Evolutionary conservation across 1,140 invertebrate species (phyloP).

Genomic region (Marisa cornuarietis): DNA sequence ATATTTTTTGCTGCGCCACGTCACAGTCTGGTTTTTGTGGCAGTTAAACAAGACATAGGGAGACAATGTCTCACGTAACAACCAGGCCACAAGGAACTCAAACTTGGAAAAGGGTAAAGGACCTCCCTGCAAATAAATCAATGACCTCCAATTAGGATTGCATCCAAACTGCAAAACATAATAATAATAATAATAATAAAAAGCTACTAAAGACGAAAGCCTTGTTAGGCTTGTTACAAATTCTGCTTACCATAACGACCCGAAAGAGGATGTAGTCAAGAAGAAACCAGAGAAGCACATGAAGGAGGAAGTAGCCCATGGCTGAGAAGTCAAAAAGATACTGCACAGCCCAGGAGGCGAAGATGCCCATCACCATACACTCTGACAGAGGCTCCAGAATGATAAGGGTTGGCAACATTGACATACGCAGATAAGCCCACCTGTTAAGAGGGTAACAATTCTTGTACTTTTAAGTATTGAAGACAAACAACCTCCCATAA

Average conservation of each 20-base stretch:
- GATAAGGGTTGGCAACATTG: slow-evolving; percentile 92
- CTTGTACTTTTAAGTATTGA: background rate
- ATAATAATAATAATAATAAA: slow-evolving; percentile 17
- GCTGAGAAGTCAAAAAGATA: slow-evolving; percentile 88
- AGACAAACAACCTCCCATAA: too few relatives aligned
- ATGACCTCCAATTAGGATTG: slow-evolving; percentile 10
- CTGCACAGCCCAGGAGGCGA: slow-evolving; percentile 80
- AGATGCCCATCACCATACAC: slow-evolving; percentile 87
- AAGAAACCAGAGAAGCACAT: slow-evolving; percentile 94
- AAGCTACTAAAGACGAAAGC: too few relatives aligned
- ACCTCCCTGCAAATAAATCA: slow-evolving; percentile 79
- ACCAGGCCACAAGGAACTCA: slow-evolving; percentile 95
- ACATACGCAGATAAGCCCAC: slow-evolving; percentile 94
- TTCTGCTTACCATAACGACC: slow-evolving; percentile 78
- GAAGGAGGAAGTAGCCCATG: slow-evolving; percentile 89
- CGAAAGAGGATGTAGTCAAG: slow-evolving; percentile 92
- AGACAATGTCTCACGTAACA: slow-evolving; percentile 89
- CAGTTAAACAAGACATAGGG: slow-evolving; percentile 89
- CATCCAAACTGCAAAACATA: slow-evolving; percentile 27
- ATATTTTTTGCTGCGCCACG: slow-evolving; percentile 90
- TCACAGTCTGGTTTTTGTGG: slow-evolving; percentile 82
- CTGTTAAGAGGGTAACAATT: slow-evolving; percentile 66
- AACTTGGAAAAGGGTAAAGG: slow-evolving; percentile 94
- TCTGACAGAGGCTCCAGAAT: slow-evolving; percentile 95
- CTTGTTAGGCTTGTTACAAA: background rate